Evolutionary conservation across 2,888 invertebrate species (phyloP).

Genomic region (Antheraea yamamai): DNA sequence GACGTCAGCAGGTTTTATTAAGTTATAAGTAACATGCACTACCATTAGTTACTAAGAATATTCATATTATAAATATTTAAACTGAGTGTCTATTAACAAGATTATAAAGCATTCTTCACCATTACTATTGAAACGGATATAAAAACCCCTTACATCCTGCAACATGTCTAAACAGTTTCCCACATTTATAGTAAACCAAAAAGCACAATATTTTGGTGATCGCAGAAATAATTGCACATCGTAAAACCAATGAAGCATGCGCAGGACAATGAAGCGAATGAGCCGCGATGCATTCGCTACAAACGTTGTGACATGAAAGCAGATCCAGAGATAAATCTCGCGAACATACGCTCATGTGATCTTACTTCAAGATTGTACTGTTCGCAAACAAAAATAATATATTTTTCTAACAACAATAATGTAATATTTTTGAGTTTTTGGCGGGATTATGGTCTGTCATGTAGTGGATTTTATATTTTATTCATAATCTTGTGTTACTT

Average conservation of each 20-base stretch:
- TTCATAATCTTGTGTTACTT: no score
- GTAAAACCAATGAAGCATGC: constrained; percentile 67
- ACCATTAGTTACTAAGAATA: background rate
- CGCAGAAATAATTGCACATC: constrained; percentile 66
- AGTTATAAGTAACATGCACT: no score
- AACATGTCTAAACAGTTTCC: constrained; percentile 29
- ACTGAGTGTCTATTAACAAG: background rate
- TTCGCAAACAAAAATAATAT: constrained; percentile 34
- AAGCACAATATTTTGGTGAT: constrained; percentile 62
- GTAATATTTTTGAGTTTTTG: no score
- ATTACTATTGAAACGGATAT: background rate
- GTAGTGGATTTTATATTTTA: no score
- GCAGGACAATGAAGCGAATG: constrained; percentile 49
- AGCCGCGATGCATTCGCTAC: constrained; percentile 50
- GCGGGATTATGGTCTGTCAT: no score
- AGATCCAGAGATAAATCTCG: constrained; percentile 65
- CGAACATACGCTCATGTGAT: constrained; percentile 62
- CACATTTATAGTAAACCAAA: constrained; percentile 43
- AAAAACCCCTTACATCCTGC: background rate
- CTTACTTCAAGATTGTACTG: constrained; percentile 43
- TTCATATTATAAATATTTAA: background rate
- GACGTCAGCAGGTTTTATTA: no score
- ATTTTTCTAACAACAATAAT: no score
- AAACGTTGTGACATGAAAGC: constrained; percentile 62
- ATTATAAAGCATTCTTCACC: background rate